phyloP scores from a whole-genome alignment of 1,140 invertebrate genomes.

The Thereuonema tuberculata region DNA sequence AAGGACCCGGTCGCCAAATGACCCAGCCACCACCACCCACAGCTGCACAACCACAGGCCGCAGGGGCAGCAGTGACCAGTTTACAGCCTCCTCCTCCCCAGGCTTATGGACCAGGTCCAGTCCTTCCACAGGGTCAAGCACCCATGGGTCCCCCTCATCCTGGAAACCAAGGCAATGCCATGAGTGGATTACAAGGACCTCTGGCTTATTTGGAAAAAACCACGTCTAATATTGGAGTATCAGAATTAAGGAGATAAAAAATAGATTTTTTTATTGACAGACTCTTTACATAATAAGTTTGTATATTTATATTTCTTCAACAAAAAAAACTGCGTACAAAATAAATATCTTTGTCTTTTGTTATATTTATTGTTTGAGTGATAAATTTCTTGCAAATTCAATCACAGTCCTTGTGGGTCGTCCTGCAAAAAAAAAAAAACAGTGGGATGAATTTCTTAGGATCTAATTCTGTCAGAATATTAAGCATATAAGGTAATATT shows the following conservation, averaged over 20 bases:
- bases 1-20: slow-evolving; percentile 38
- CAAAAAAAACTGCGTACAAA: neutral
- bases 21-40: slow-evolving; percentile 20
- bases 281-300: neutral
- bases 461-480: no score
- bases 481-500: no score
- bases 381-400: slow-evolving; percentile 1
- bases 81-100: slow-evolving; percentile 10
- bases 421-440: slow-evolving; percentile 1
- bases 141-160: neutral
- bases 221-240: slow-evolving; percentile 62
- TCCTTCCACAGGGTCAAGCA: slow-evolving; percentile 6
- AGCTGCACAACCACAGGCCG: neutral
- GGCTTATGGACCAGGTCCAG: neutral
- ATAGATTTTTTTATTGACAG: neutral
- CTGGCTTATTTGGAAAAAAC: slow-evolving; percentile 64
- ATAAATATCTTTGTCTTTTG: neutral
- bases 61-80: neutral
- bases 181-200: slow-evolving; percentile 48
- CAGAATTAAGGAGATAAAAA: slow-evolving; percentile 8
- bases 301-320: neutral
- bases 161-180: neutral
- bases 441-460: no score
- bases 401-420: slow-evolving; percentile 7
- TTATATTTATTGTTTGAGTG: neutral